A percentile compares a stretch with the other conserved stretches of the same genome.
Conservation (phyloP, 2,797 vertebrate species). For the Spea hammondii region DNA sequence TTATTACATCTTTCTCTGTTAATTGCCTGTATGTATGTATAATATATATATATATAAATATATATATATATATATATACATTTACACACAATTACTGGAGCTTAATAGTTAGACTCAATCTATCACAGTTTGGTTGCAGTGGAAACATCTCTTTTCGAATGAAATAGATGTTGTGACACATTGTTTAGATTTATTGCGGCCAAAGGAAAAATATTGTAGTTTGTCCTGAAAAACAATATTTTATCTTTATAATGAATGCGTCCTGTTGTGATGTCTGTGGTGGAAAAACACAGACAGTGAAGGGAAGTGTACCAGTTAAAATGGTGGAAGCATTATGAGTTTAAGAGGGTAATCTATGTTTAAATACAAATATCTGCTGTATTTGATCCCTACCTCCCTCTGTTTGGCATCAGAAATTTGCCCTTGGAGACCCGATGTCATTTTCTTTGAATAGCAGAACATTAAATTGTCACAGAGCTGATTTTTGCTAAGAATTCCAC, state of each 20-base stretch:
- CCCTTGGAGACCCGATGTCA: constrained; percentile 47
- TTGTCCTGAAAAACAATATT: background rate
- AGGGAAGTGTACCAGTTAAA: constrained; percentile 3
- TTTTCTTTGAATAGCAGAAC: constrained; percentile 47
- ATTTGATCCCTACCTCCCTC: constrained; percentile 33
- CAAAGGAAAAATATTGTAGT: background rate
- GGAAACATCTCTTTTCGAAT: background rate
- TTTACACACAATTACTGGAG: too few species aligned
- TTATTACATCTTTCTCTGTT: too few species aligned
- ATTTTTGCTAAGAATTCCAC: constrained; percentile 21
- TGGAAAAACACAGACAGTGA: background rate
- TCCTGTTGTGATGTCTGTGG: background rate
- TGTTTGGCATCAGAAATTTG: constrained; percentile 36
- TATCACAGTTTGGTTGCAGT: background rate
- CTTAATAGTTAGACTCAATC: too few species aligned
- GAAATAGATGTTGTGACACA: background rate
- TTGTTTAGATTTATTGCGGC: background rate
- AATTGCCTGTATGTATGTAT: too few species aligned
- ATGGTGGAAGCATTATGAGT: constrained; percentile 23
- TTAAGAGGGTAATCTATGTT: constrained; percentile 38
- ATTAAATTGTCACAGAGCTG: constrained; percentile 35
- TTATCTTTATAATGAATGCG: constrained; percentile 8
- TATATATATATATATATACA: too few species aligned
- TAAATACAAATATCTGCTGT: constrained; percentile 42
- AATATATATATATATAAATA: too few species aligned